phyloP scores from a whole-genome alignment of 2,888 invertebrate genomes.

The Noctua janthina region DNA sequence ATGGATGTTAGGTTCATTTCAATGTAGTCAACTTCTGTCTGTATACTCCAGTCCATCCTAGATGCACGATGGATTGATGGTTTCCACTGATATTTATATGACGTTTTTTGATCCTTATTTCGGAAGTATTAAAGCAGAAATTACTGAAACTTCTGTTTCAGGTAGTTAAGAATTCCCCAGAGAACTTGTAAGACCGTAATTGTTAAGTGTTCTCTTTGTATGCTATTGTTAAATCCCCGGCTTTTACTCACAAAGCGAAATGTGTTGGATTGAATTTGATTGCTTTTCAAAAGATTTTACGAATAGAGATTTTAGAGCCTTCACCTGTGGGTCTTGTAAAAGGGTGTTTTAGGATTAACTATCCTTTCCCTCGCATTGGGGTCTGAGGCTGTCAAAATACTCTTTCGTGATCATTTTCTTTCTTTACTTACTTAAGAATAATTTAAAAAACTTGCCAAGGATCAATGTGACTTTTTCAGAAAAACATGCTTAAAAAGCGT shows the following conservation, averaged over 20 bases:
- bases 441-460: neutral
- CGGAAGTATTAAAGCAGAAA: constrained; percentile 7
- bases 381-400: neutral
- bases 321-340: neutral
- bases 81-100: neutral
- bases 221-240: constrained; percentile 37
- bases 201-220: constrained; percentile 41
- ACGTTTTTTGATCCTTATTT: constrained; percentile 1
- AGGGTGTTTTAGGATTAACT: neutral
- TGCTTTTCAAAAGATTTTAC: constrained; percentile 9
- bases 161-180: constrained; percentile 2
- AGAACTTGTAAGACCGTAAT: constrained; percentile 26
- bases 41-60: neutral
- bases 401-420: neutral
- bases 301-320: neutral
- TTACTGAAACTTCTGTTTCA: neutral
- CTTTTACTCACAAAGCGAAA: constrained; percentile 23
- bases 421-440: neutral
- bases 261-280: constrained; percentile 32
- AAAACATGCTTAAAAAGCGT: too few relatives aligned
- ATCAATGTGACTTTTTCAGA: neutral
- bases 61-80: neutral
- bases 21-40: neutral
- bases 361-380: neutral
- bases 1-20: neutral